phyloP scores from a whole-genome alignment of 2,113 vertebrate species.

The Ptychochromis oligacanthus region DNA sequence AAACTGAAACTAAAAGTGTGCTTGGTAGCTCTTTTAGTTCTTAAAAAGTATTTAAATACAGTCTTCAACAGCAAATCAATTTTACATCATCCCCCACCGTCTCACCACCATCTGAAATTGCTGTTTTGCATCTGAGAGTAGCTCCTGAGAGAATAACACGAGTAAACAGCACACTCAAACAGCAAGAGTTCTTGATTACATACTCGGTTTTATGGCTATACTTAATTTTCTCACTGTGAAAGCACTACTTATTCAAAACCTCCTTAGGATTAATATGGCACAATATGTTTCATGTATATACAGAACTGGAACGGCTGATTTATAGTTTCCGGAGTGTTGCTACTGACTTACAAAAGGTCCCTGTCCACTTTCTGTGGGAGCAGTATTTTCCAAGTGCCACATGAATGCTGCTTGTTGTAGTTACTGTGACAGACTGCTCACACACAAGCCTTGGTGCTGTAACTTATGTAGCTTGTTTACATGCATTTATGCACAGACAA shows the following conservation, averaged over 20 bases:
- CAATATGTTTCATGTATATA: not conserved
- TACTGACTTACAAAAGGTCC: not conserved
- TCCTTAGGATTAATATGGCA: not conserved
- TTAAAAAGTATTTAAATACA: not conserved
- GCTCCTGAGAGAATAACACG: not conserved
- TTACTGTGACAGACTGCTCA: too few species aligned
- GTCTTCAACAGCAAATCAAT: not conserved
- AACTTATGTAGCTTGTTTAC: too few species aligned
- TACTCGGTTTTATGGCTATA: not conserved
- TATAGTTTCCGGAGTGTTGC: not conserved
- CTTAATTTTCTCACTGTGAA: conserved; percentile 1
- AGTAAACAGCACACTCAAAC: not conserved
- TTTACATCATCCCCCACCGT: not conserved
- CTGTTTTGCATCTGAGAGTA: not conserved
- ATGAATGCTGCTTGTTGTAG: too few species aligned
- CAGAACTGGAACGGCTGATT: not conserved
- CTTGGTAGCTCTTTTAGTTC: not conserved
- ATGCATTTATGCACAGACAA: too few species aligned
- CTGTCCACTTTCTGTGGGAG: too few species aligned
- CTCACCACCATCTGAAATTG: conserved; percentile 3
- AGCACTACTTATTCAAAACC: not conserved
- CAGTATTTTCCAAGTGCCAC: too few species aligned
- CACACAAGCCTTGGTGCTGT: too few species aligned
- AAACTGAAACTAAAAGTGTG: not conserved
- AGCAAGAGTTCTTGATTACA: not conserved